Conservation (phyloP, 2,113 vertebrate genomes). For the Anolis carolinensis region DNA sequence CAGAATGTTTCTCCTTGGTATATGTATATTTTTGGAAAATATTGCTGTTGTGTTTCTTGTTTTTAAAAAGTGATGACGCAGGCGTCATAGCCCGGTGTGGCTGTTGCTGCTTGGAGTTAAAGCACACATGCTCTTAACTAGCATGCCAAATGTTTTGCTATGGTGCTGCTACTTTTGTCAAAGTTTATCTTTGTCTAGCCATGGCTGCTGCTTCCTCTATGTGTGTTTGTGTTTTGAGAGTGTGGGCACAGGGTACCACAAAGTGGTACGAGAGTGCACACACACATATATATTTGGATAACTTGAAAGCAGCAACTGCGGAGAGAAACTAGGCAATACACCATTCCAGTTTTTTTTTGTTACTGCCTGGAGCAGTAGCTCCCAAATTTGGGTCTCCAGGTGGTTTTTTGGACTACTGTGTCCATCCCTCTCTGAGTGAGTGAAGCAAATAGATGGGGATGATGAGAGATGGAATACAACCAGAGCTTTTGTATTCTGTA, state of each 20-base stretch:
- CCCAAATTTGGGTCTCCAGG: not conserved
- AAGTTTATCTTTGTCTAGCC: constrained; percentile 52
- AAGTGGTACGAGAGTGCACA: constrained; percentile 31
- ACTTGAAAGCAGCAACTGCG: not conserved
- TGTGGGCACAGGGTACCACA: not conserved
- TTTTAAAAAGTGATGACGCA: constrained; percentile 60
- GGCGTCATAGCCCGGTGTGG: constrained; percentile 72
- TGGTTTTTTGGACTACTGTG: not conserved
- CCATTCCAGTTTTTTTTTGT: too few species aligned
- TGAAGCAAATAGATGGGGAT: not conserved
- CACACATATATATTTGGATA: constrained; percentile 3
- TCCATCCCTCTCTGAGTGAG: not conserved
- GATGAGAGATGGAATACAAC: not conserved
- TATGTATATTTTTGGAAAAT: constrained; percentile 16
- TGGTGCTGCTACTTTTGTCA: constrained; percentile 60
- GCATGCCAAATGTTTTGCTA: constrained; percentile 63
- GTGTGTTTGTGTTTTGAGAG: constrained; percentile 14
- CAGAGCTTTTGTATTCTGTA: not conserved
- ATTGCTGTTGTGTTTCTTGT: constrained; percentile 55
- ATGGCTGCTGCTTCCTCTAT: constrained; percentile 57
- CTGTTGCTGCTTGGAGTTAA: constrained; percentile 43
- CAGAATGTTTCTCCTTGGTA: constrained; percentile 39
- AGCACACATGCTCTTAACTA: constrained; percentile 50
- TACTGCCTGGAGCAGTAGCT: not conserved
- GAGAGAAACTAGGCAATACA: not conserved